Base-by-base conservation (phyloP, 2,797 vertebrate genomes). In the Streptopelia turtur region DNA sequence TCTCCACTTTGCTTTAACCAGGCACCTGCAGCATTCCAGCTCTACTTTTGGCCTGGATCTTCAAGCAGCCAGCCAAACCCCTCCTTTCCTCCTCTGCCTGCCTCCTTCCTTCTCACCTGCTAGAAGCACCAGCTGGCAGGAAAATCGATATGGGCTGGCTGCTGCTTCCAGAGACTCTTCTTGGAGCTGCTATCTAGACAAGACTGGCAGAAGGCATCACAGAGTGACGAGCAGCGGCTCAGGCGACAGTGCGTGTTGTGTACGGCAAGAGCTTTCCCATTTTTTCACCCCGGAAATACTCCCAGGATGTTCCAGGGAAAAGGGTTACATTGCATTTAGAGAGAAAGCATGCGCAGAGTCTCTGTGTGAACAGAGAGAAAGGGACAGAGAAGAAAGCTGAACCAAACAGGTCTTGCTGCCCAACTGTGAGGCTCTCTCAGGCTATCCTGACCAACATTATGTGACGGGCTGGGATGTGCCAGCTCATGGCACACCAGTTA, bases 351-450 rank as follows among this genome's bases (percentile, higher is more conserved):
- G 28, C 45, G 87, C 78, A 80, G 65, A 80, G 71, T 43, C 90
- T 87, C 95, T 94, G 91, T 61, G 81, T 74, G 90, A 89, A 71
- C 88, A 90, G 88, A 92, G 69, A 96, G 81, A 60, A 61, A 83
- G 37, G 75, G 86, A 93, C 64, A 97, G 95, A 95, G 83, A 87
- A 76, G 81, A 81, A 94, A 91, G 81, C 64, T 92, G 78, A 61
- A 66, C 57, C 1, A 8, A 89, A 60, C 45, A 75, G 65, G 24
- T 82, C 53, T 61, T 5, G 21, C 70, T 90, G 63, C 37, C 45
- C 75, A 50, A 6, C 27, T 27, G 43, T 0, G 0, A 89, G 76
- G 30, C 10, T 84, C 30, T 69, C 57, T 61, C 50, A 14, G 76
- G 53, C 30, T 77, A 5, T 14, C 63, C 50, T 3, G 5, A 25